Base-by-base conservation (phyloP, 2,113 vertebrate species). In the Furnarius figulus region DNA sequence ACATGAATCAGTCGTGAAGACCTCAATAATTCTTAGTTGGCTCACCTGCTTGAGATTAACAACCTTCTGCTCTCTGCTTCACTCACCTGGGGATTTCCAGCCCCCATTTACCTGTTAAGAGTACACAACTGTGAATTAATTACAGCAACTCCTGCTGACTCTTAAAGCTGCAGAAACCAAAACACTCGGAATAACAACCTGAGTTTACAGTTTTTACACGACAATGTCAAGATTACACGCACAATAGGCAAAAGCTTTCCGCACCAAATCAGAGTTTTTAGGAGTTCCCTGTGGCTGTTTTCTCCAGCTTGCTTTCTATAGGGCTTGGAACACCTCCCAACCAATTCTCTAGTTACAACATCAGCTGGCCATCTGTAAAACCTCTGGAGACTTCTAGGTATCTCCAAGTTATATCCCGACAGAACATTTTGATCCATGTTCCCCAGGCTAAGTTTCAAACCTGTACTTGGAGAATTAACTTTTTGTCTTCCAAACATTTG, bases 31-130 rank as follows among this genome's bases (percentile, higher is more conserved):
- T 80, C 35, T 52, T 68, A 28, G 10, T 25, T 72, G 66, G 10
- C n/a, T 75, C 72, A 85, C 9, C 52, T 82, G 31, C 24, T 27
- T 28, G 10, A 82, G n/a, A 23, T 5, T 20, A 16, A 22, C 0
- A 2, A 8, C 24, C 16, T 35, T 40, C 14, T 70, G 23, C 20
- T 63, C 42, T 59, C 23, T 40, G 50, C 15, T 50, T 35, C 14
- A 20, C 22, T 56, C 40, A 25, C 19, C 49, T 0, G 1, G 70
- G n/a, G 13, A 59, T 66, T 67, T 73, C 40, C n/a, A 28, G 17
- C 35, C 0, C 0, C 5, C 37, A 7, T 1, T 3, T n/a, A 5
- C 5, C 2, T 40, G 16, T 24, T 5, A 16, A 21, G 14, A 31
- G 8, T 5, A 6, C 6, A 22, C 7, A 16, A 4, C 4, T 62